A percentile compares a stretch with the other conserved stretches of the same genome.
phyloP scores from a whole-genome alignment of 2,888 invertebrate genomes.

The Rhaphigaster nebulosa region DNA sequence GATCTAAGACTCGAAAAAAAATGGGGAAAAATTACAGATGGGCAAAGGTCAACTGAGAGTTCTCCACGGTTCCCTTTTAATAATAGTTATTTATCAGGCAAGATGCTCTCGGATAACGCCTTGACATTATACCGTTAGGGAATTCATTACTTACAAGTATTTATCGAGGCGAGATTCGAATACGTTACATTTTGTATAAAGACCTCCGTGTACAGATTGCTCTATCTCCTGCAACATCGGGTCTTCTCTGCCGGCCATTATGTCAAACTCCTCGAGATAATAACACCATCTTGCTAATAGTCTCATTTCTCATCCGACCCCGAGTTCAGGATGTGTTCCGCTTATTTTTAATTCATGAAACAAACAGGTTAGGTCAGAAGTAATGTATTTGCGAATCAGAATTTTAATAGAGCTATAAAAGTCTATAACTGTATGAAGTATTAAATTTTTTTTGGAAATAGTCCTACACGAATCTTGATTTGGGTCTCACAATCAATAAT shows the following conservation, averaged over 20 bases:
- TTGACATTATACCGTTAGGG: constrained; percentile 15
- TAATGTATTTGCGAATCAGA: too few relatives aligned
- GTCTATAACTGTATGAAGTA: too few relatives aligned
- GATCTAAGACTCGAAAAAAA: not conserved
- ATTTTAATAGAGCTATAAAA: too few relatives aligned
- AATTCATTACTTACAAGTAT: not conserved
- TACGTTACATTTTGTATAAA: constrained; percentile 3
- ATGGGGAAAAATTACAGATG: constrained; percentile 1
- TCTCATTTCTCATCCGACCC: not conserved
- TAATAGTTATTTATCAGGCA: constrained; percentile 35
- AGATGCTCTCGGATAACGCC: constrained; percentile 15
- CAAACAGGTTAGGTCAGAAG: too few relatives aligned
- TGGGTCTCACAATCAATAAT: too few relatives aligned
- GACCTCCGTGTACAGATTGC: not conserved
- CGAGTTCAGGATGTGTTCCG: not conserved
- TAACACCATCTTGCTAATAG: not conserved
- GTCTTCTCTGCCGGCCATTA: not conserved
- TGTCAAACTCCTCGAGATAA: not conserved
- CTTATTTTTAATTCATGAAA: not conserved
- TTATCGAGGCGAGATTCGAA: not conserved
- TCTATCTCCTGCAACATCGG: not conserved
- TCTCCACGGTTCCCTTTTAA: constrained; percentile 39
- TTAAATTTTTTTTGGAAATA: too few relatives aligned
- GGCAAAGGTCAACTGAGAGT: constrained; percentile 7
- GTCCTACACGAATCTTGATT: too few relatives aligned